Evolutionary conservation across 2,113 vertebrate genomes (phyloP), one percentile per base, ranked within the genome.

Genomic region (Sylvietta virens): DNA sequence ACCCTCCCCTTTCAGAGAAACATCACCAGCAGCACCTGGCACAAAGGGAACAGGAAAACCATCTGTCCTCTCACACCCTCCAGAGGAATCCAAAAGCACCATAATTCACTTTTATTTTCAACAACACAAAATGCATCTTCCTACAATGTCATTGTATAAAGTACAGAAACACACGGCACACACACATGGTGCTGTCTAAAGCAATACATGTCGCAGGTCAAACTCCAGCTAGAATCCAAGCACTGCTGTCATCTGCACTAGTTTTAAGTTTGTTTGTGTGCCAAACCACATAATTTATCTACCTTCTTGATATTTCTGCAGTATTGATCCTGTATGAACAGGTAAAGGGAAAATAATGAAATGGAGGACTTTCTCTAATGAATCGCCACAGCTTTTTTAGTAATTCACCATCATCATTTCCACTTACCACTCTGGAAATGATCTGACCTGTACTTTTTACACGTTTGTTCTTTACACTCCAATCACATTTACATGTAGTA

Each of bases 131-230:
- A 54, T 28, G 24, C 0, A 0, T 47, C 71, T 61, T 82, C 61
- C 37, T 61, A 15, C 33, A 47, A 62, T 3, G 33, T 21, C 11
- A 39, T 27, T 1, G 12, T 80, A 33, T 35, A 35, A 86, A 92
- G 71, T 21, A 58, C 30, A 60, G 14, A 20, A 15, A 31, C 16
- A 30, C 40, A 86, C 0, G 0, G 31, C 45, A 31, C 0, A 1
- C 40, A 37, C 72, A 64, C 24, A 4, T 19, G 9, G 15, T n/a
- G 64, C 15, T 61, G 47, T 35, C 44, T 74, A 73, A 81, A 95
- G 67, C 72, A 73, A 1, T 5, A 71, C 4, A 17, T 11, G 13
- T 50, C 23, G 58, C 39, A 31, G 47, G 71, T 54, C 3, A 3
- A 66, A 83, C 30, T 37, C 39, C 65, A 79, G 48, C 30, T 67